Percentiles rank a stretch among this genome's conserved stretches.
Evolutionary conservation across 2,888 invertebrate genomes (phyloP).

Genomic region (Leptogaster cylindrica): DNA sequence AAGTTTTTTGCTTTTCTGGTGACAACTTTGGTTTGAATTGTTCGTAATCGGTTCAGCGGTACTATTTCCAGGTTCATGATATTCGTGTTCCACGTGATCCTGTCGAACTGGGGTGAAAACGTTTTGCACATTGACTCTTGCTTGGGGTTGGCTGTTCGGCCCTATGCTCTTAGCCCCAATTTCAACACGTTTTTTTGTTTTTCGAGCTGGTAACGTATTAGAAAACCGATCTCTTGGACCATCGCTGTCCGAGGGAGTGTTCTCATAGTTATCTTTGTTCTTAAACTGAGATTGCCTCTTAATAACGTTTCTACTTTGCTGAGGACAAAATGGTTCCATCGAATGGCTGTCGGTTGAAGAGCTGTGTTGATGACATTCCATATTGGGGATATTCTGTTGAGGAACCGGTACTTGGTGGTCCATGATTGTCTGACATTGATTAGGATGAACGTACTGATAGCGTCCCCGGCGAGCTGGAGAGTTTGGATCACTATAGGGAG

Average conservation of each 20-base stretch:
- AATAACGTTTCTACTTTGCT: constrained; percentile 53
- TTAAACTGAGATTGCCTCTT: constrained; percentile 56
- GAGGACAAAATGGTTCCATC: constrained; percentile 51
- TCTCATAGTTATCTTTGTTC: constrained; percentile 65
- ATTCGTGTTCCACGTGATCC: constrained; percentile 52
- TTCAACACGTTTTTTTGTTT: constrained; percentile 65
- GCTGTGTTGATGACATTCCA: constrained; percentile 51
- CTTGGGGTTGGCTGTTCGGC: constrained; percentile 52
- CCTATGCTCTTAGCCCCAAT: constrained; percentile 62
- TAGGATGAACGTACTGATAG: constrained; percentile 55
- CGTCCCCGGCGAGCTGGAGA: constrained; percentile 68
- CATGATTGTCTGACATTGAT: constrained; percentile 51
- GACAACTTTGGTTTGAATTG: constrained; percentile 50
- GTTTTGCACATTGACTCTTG: constrained; percentile 63
- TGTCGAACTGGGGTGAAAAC: constrained; percentile 52
- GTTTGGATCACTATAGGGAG: constrained; percentile 85
- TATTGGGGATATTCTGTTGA: constrained; percentile 48
- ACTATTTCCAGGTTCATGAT: constrained; percentile 57
- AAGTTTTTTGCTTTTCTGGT: constrained; percentile 50
- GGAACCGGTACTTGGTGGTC: constrained; percentile 49
- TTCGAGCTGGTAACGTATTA: constrained; percentile 66
- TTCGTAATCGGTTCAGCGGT: constrained; percentile 50
- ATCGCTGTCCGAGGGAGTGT: constrained; percentile 64
- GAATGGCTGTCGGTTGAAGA: constrained; percentile 51
- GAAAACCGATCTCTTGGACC: constrained; percentile 62